phyloP scores from a whole-genome alignment of 2,797 vertebrate species.

The Rhabdophis nuchalis region DNA sequence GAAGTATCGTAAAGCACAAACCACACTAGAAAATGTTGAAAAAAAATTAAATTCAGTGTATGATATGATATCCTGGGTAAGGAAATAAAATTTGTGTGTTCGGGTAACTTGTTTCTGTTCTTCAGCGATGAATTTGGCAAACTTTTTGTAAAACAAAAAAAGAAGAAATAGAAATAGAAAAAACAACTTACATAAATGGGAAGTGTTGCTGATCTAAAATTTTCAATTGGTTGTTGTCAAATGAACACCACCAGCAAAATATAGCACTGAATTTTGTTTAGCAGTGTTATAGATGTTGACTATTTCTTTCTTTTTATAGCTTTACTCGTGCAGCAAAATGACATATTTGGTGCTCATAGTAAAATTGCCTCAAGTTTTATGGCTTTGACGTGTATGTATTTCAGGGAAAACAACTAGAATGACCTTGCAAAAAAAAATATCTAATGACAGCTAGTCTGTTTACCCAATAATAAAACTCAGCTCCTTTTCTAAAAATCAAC shows the following conservation, averaged over 20 bases:
- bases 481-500: constrained; percentile 9
- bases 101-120: background rate
- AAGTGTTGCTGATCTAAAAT: constrained; percentile 18
- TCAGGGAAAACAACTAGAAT: constrained; percentile 23
- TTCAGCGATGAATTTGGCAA: background rate
- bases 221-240: constrained; percentile 8
- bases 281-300: background rate
- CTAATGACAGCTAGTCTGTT: constrained; percentile 1
- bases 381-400: constrained; percentile 16
- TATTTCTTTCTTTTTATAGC: background rate
- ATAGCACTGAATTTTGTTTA: background rate
- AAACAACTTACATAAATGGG: constrained; percentile 3
- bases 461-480: constrained; percentile 34
- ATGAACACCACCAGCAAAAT: background rate
- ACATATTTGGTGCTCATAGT: background rate
- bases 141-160: background rate
- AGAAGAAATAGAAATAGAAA: background rate
- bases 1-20: background rate
- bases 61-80: background rate
- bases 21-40: background rate
- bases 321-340: background rate
- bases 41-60: background rate
- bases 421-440: constrained; percentile 22
- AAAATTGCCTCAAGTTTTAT: background rate
- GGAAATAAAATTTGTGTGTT: background rate